Evolutionary conservation across 2,888 invertebrate species (phyloP), one percentile per base, ranked within the genome.

Genomic region (Dolichopus griseipennis): DNA sequence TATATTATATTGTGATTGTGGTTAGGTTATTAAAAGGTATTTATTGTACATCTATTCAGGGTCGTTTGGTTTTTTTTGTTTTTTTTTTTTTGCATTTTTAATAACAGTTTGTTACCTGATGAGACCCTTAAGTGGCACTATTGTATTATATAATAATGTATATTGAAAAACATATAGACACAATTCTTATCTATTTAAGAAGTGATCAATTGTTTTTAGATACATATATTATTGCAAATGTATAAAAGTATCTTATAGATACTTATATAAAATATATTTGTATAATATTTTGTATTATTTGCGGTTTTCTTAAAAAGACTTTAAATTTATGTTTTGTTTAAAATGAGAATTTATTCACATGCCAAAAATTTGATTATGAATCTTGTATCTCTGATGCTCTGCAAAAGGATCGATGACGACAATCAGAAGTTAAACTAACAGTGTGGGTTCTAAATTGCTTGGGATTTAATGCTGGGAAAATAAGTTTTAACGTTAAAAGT

Each of bases 91-190:
- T 52, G 27, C 5, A 27, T 27, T 27, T 5, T 27, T 27, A 27
- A n/a, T n/a, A n/a, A 27, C 27, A 27, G 27, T 27, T 52, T 18
- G 52, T 52, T 52, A 52, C 52, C 52, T 52, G 52, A 52, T 52
- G 52, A 52, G 52, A 52, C 52, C 52, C 52, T 52, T 52, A 52
- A 52, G 52, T 52, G 52, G 52, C 52, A 27, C 27, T 52, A 52
- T 52, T 52, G 52, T 52, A n/a, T 52, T 12, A 52, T 52, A 52
- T 18, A 9, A 27, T 27, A 27, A 27, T 27, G n/a, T n/a, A 27
- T 5, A 27, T 27, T 27, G 5, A 27, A 27, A 27, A n/a, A n/a
- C n/a, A 18, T 52, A 18, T n/a, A 12, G 9, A 52, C 12, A 37
- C 15, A 52, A 52, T 52, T 52, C 52, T 18, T 52, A 18, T 52